A percentile compares a stretch with the other conserved stretches of the same genome.
Evolutionary conservation across 2,888 invertebrate species (phyloP).

Genomic region (Colletes collaris): DNA sequence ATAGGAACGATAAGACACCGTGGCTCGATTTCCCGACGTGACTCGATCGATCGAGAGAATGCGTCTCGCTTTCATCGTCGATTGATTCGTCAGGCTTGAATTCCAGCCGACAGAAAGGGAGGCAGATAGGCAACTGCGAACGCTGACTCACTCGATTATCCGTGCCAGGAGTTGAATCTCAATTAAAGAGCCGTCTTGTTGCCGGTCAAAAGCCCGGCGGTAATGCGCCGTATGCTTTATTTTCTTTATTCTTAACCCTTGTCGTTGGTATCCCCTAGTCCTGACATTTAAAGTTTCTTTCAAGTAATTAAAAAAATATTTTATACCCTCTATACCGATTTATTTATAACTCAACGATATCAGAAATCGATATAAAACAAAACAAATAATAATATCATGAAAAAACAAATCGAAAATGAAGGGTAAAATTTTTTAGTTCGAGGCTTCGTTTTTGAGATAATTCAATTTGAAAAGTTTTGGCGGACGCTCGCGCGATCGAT

Average conservation of each 20-base stretch:
- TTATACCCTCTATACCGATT: too few relatives aligned
- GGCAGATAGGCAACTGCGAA: slow-evolving; percentile 36
- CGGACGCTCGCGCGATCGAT: too few relatives aligned
- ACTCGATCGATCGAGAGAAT: slow-evolving; percentile 32
- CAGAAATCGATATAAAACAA: too few relatives aligned
- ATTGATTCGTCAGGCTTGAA: slow-evolving; percentile 55
- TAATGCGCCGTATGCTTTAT: slow-evolving; percentile 23
- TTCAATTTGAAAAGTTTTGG: too few relatives aligned
- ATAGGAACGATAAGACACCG: background rate
- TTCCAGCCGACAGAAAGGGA: slow-evolving; percentile 52
- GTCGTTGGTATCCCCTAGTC: background rate
- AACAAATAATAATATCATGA: too few relatives aligned
- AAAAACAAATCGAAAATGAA: too few relatives aligned
- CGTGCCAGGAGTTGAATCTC: slow-evolving; percentile 58
- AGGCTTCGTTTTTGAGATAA: too few relatives aligned
- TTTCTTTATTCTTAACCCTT: slow-evolving; percentile 16
- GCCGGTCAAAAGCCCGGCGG: slow-evolving; percentile 49
- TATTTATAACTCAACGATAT: too few relatives aligned
- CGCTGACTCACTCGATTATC: slow-evolving; percentile 60
- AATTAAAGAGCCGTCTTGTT: slow-evolving; percentile 52
- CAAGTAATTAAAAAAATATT: too few relatives aligned
- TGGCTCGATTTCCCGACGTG: background rate
- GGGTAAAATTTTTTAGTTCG: too few relatives aligned
- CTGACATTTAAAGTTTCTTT: too few relatives aligned
- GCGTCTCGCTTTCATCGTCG: slow-evolving; percentile 34